These are phyloP conservation scores for Alfaro cultratus DNA, from an alignment of 2,797 vertebrate genomes.

Conservation along the genomic window DNA sequence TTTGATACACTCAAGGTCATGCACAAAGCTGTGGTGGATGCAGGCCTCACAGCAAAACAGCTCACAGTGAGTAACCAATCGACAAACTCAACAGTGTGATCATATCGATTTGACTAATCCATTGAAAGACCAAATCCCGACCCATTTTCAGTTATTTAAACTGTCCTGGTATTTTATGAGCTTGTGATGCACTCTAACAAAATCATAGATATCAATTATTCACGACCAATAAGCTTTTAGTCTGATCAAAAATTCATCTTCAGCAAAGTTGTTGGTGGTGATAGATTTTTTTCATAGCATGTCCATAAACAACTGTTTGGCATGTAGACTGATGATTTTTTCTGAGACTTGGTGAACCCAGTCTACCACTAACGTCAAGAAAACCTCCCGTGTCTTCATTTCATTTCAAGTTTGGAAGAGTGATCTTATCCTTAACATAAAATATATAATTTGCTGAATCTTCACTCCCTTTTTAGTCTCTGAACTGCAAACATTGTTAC, in stretches of 20 bases:
- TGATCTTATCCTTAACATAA: not conserved
- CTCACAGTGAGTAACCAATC: conserved; percentile 86
- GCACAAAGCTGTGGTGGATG: conserved; percentile 96
- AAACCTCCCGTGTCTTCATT: not conserved
- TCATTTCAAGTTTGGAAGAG: not conserved
- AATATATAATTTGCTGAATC: not conserved
- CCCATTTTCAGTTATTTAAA: not conserved
- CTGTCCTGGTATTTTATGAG: not conserved
- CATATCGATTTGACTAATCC: not conserved
- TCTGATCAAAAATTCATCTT: not conserved
- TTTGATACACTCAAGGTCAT: conserved; percentile 92
- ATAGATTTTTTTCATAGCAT: too few species aligned
- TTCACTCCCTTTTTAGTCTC: not conserved
- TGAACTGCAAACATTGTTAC: not conserved
- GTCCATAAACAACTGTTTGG: not conserved
- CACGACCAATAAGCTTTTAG: not conserved
- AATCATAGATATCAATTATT: not conserved
- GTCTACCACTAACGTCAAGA: not conserved
- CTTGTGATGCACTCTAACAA: not conserved
- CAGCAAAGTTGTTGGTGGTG: not conserved
- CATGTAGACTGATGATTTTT: too few species aligned
- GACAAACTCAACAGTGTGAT: not conserved
- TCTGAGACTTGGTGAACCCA: too few species aligned
- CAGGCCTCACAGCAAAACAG: conserved; percentile 94
- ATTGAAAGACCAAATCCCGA: not conserved